Percentiles rank a stretch among this genome's conserved stretches.
phyloP scores from a whole-genome alignment of 1,140 invertebrate genomes.

The Colletes gigas region DNA sequence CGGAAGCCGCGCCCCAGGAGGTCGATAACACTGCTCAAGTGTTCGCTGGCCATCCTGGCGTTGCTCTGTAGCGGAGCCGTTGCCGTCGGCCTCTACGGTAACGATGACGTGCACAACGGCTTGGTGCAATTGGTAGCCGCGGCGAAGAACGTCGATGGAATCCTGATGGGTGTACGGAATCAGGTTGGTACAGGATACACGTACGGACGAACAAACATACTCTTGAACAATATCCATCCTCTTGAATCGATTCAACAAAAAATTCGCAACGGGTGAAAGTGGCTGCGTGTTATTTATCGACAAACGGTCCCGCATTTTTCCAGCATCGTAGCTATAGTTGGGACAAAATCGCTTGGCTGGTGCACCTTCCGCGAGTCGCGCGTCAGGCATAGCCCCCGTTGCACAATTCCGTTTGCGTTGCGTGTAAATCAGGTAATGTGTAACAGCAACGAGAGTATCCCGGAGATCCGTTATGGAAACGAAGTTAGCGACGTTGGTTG shows the following conservation, averaged over 20 bases:
- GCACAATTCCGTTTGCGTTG: too few relatives aligned
- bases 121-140: slow-evolving; percentile 90
- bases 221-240: too few relatives aligned
- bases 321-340: background rate
- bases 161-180: slow-evolving; percentile 88
- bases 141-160: slow-evolving; percentile 88
- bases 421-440: slow-evolving; percentile 25
- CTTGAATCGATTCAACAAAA: background rate
- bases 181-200: slow-evolving; percentile 81
- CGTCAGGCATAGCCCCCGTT: too few relatives aligned
- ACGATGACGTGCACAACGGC: slow-evolving; percentile 95
- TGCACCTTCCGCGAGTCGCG: too few relatives aligned
- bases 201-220: background rate
- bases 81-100: slow-evolving; percentile 93
- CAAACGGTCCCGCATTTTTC: too few relatives aligned
- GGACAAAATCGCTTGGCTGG: too few relatives aligned
- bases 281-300: too few relatives aligned
- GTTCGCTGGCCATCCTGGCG: slow-evolving; percentile 90
- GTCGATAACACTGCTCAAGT: slow-evolving; percentile 93
- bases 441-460: slow-evolving; percentile 12
- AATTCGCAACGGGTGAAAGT: too few relatives aligned
- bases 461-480: slow-evolving; percentile 25
- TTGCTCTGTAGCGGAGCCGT: slow-evolving; percentile 91
- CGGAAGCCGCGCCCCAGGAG: slow-evolving; percentile 91
- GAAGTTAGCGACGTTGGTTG: background rate